Evolutionary conservation across 2,888 invertebrate species (phyloP), one percentile per base, ranked within the genome.

Genomic region (Lingula anatina): DNA sequence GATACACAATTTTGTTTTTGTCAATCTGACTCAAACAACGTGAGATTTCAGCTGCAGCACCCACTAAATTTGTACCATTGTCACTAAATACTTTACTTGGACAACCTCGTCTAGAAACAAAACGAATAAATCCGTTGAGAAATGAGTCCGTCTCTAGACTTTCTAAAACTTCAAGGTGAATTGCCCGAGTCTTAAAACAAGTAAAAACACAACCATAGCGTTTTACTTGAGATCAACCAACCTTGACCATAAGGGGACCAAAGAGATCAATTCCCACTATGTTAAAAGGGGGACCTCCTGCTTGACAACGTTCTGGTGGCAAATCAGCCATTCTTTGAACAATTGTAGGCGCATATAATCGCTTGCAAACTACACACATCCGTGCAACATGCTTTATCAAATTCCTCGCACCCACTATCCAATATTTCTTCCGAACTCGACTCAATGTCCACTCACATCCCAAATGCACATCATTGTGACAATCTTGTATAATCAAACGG

Each of bases 41-140:
- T 31, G 44, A 28, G 7, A 54, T 15, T 21, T 57, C 55, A 5
- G 23, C 5, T 20, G 49, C 40, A 2, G 46, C 49, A 1, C 55
- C 54, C 3, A 57, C 44, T 38, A 62, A 60, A 28, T 56, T 59
- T 0, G 49, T 54, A 0, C 46, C 56, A 44, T 56, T 56, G 27
- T 60, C 56, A 4, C 37, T 37, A 12, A n/a, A 3, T 9, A 47
- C 21, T n/a, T 5, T 27, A 7, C 15, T 27, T 5, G 47, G 40
- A 5, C 12, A 9, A 7, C 40, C 43, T 42, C 40, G 18, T 24
- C 47, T 23, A 9, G 27, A 4, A 23, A 24, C 18, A 24, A 42
- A 42, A 15, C 42, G 40, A 15, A 5, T 5, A 12, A 47, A 12
- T 25, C 23, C 47, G 21, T 43, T 47, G 12, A 47, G 12, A 21